Percentiles rank a stretch among this genome's conserved stretches.
phyloP scores from a whole-genome alignment of 2,888 invertebrate genomes.

The Disparrhopalites patrizii region DNA sequence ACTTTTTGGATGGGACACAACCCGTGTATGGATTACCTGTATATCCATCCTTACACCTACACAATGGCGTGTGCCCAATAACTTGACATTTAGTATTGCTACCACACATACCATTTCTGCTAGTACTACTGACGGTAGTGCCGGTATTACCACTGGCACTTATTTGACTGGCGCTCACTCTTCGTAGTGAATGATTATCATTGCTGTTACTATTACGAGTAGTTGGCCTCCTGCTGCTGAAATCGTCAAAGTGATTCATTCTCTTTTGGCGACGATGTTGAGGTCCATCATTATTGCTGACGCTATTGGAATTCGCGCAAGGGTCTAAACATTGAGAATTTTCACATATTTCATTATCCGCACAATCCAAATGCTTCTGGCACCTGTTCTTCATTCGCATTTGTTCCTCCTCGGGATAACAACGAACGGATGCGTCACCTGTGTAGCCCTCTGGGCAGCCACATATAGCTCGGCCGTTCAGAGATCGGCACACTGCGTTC shows the following conservation, averaged over 20 bases:
- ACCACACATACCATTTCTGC: slow-evolving; percentile 34
- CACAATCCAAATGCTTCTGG: slow-evolving; percentile 41
- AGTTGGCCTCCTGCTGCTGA: not conserved
- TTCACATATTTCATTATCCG: slow-evolving; percentile 36
- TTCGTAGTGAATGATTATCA: not conserved
- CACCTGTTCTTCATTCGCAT: slow-evolving; percentile 29
- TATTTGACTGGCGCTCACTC: not conserved
- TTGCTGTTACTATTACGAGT: not conserved
- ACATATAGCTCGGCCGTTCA: slow-evolving; percentile 37
- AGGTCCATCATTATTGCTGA: not conserved
- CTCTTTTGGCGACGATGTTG: slow-evolving; percentile 2
- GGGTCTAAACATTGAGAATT: slow-evolving; percentile 41
- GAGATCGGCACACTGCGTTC: slow-evolving; percentile 40
- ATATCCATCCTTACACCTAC: slow-evolving; percentile 35
- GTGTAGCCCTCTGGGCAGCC: slow-evolving; percentile 33
- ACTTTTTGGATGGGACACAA: slow-evolving; percentile 19
- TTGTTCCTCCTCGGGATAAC: slow-evolving; percentile 27
- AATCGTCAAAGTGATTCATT: slow-evolving; percentile 6
- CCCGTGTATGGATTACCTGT: slow-evolving; percentile 44
- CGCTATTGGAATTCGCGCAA: slow-evolving; percentile 20
- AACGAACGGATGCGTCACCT: slow-evolving; percentile 41
- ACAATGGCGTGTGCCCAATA: slow-evolving; percentile 40
- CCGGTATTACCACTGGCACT: too few relatives aligned
- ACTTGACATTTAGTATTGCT: slow-evolving; percentile 41
- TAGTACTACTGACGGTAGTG: too few relatives aligned